Conservation (phyloP, 2,888 invertebrate genomes). For the Enchytraeus crypticus region DNA sequence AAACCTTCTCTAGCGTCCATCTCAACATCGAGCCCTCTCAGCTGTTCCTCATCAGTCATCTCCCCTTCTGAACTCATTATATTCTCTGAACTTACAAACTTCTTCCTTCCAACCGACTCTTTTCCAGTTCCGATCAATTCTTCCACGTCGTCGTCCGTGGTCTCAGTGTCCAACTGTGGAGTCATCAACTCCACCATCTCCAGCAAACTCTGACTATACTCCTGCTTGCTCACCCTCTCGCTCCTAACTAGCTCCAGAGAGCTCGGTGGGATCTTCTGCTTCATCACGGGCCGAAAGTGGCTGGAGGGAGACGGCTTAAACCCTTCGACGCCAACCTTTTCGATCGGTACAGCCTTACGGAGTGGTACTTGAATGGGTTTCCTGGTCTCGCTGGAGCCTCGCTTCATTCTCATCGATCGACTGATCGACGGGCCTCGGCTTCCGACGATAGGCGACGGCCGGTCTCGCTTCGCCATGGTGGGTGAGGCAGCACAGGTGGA, state of each 20-base stretch:
- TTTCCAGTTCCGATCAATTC: no score
- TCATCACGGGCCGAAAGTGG: neutral
- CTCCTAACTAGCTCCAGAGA: no score
- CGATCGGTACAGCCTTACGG: neutral
- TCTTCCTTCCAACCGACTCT: no score
- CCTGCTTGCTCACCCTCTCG: no score
- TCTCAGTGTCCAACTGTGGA: conserved; percentile 3
- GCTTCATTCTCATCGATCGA: neutral
- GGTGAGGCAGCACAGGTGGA: neutral
- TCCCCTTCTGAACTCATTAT: no score
- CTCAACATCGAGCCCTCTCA: no score
- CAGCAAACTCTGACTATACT: neutral
- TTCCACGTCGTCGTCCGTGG: neutral
- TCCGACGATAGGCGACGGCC: neutral
- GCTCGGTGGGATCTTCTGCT: neutral
- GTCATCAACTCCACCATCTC: conserved; percentile 9
- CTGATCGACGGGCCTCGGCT: neutral
- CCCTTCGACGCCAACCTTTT: neutral
- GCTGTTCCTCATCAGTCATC: no score
- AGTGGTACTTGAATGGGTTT: no score
- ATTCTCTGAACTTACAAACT: no score
- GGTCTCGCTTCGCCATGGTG: neutral
- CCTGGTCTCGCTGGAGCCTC: neutral
- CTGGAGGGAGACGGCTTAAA: neutral
- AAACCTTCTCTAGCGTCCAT: no score